Percentiles rank a stretch among this genome's conserved stretches.
Conservation (phyloP, 2,113 vertebrate genomes). For the Lontra canadensis region DNA sequence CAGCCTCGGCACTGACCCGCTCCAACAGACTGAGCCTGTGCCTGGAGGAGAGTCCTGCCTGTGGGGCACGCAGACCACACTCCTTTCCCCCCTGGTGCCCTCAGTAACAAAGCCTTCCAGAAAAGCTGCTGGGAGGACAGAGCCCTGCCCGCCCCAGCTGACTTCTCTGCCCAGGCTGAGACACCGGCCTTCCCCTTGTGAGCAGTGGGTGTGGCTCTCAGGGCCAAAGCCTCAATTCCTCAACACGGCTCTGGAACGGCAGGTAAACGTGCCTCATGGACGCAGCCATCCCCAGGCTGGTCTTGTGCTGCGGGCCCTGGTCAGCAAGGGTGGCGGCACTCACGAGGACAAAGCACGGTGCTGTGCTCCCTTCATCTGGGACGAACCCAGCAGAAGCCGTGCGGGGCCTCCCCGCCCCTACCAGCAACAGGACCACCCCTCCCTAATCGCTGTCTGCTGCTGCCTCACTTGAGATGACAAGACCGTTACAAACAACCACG, state of each 20-base stretch:
- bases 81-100: too few species aligned
- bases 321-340: rapidly evolving
- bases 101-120: neutral
- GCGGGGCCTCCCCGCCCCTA: neutral
- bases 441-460: too few species aligned
- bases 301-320: too few species aligned
- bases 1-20: conserved; percentile 92
- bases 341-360: rapidly evolving
- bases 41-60: conserved; percentile 75
- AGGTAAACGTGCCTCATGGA: rapidly evolving
- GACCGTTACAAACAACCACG: rapidly evolving
- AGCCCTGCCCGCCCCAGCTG: neutral
- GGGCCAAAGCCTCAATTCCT: too few species aligned
- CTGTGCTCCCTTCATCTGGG: too few species aligned
- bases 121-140: neutral
- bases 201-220: neutral
- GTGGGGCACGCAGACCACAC: rapidly evolving
- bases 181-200: too few species aligned
- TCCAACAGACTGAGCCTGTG: conserved; percentile 93
- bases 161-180: neutral
- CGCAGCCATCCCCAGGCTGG: rapidly evolving
- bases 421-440: neutral
- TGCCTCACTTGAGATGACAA: rapidly evolving
- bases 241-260: rapidly evolving
- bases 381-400: neutral